These are phyloP conservation scores for Plutomurus gul DNA, from an alignment of 1,140 invertebrate species.

Conservation along the genomic window DNA sequence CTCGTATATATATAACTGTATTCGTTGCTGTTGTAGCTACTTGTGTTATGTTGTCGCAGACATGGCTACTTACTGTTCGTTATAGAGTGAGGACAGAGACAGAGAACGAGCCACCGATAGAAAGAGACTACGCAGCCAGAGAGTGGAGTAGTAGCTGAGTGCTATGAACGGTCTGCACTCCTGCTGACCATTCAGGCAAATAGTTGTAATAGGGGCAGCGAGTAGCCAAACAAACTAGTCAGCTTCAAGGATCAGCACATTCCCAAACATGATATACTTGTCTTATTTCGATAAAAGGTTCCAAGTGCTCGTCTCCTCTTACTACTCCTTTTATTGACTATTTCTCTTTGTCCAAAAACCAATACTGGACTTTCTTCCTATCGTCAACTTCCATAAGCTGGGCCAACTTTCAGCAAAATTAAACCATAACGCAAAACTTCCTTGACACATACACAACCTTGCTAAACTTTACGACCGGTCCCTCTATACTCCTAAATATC, in stretches of 20 bases:
- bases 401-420: conserved; percentile 47
- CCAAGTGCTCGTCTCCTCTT: conserved; percentile 38
- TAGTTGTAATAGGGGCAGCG: neutral
- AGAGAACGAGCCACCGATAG: neutral
- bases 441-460: conserved; percentile 45
- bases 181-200: neutral
- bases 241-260: conserved; percentile 31
- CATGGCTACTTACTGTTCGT: conserved; percentile 6
- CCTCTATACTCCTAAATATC: conserved; percentile 35
- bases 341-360: conserved; percentile 41
- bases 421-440: conserved; percentile 47
- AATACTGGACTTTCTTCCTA: conserved; percentile 24
- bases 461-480: conserved; percentile 41
- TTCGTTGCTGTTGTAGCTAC: neutral
- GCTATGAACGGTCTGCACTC: neutral
- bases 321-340: conserved; percentile 46
- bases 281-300: conserved; percentile 53
- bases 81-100: neutral
- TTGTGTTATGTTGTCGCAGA: neutral
- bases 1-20: neutral
- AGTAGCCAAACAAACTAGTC: conserved; percentile 20
- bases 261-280: conserved; percentile 33
- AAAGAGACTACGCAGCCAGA: neutral
- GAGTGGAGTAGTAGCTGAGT: neutral
- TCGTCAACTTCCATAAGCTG: conserved; percentile 38